Base-by-base conservation (phyloP, 2,888 invertebrate species). In the Sympetrum striolatum region DNA sequence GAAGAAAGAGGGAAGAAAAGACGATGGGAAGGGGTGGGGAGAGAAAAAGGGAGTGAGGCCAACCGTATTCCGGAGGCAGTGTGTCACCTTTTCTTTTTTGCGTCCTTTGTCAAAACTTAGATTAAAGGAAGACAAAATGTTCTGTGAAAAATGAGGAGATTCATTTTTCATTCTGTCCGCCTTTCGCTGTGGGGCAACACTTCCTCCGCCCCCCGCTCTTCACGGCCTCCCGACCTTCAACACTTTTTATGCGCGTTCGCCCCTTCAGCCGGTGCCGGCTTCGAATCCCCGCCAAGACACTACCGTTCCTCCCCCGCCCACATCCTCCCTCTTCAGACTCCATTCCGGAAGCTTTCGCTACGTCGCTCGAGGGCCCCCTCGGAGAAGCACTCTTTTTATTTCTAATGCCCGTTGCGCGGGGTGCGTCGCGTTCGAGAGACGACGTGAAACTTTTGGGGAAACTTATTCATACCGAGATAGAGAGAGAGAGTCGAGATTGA, bases 91-190 rank as follows among this genome's bases (percentile, higher is more conserved):
- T 86, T 86, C 58, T 86, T 86, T 86, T 64, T 37, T 86, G 86
- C 86, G 86, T 60, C 86, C 86, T 86, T 86, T 86, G 86, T 86
- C 86, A 86, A 86, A 86, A 86, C 86, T 86, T 86, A 86, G 86
- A 86, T 86, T 86, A 86, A 86, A 86, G 86, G 86, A 86, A 86
- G 86, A 86, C 86, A 86, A 86, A 86, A 86, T 86, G 86, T 60
- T 86, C 86, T 86, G 86, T 86, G 86, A 86, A 86, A 86, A 86
- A 86, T 86, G 86, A 64, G 86, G 37, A 35, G 86, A 86, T 86
- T 86, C 86, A 86, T 86, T 86, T 86, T 86, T 86, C 86, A 86
- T 86, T 86, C 86, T 86, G 86, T 86, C 86, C 86, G 86, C 86
- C 60, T 53, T 86, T 60, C n/a, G 31, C 86, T 39, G 58, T 18